Evolutionary conservation across 2,797 vertebrate genomes (phyloP), one percentile per base, ranked within the genome.

Genomic region (Enteromius fasciolatus): DNA sequence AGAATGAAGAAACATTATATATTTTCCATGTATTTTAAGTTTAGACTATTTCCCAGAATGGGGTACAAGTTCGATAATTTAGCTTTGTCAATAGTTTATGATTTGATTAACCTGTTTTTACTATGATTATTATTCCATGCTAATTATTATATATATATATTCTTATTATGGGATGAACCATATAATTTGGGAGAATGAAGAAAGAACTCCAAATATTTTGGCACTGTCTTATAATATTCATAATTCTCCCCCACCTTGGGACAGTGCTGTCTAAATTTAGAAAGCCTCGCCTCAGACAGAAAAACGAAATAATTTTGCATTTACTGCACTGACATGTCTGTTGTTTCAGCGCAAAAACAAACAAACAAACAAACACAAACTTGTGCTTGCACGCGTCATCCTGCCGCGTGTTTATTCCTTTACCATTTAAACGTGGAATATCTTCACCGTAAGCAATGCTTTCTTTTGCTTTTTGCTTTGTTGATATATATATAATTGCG

Each of bases 401-500:
- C 73, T 80, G 54, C 76, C 78, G 61, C 78, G 67, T 84, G 84
- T 88, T 87, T 88, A 86, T 86, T 87, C 85, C 82, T 85, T 83
- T 85, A 80, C 83, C 86, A 76, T 84, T 87, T 89, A 84, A 87
- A 87, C 86, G 80, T 46, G 80, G 81, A 86, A 83, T 85, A 87
- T 59, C 83, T 88, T 85, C 82, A 80, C 81, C 33, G 33, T 81
- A 68, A 80, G 85, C 85, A 80, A 80, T 84, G 84, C 83, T 81
- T 80, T 67, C 80, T 85, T 77, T 20, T 50, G 84, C 73, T 89
- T 91, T 86, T 86, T 88, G 87, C 54, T 86, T 86, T 89, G 89
- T 90, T 92, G 89, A 89, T 90, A 68, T 90, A 93, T 96, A 66
- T 82, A 93, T 96, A 95, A 95, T 94, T 95, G 93, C 90, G 93